A percentile compares a stretch with the other conserved stretches of the same genome.
Conservation (phyloP, 2,888 invertebrate species). For the Tinea pellionella region DNA sequence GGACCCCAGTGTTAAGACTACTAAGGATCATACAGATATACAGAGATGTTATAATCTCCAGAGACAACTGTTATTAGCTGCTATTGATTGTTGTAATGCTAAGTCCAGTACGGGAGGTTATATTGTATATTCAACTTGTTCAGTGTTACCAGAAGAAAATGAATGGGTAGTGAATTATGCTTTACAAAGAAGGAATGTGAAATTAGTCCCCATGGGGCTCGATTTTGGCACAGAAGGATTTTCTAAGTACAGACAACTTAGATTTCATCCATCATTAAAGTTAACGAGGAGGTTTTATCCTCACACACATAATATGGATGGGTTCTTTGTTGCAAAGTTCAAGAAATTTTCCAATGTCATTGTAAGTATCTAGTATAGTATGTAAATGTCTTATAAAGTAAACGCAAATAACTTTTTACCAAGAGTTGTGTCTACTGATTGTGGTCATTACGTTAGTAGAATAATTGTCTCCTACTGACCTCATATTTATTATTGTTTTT, state of each 20-base stretch:
- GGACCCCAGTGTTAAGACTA: slow-evolving; percentile 95
- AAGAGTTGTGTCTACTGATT: no score
- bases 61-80: slow-evolving; percentile 89
- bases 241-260: slow-evolving; percentile 83
- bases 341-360: slow-evolving; percentile 92
- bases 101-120: slow-evolving; percentile 93
- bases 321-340: slow-evolving; percentile 98
- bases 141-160: slow-evolving; percentile 97
- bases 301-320: slow-evolving; percentile 99
- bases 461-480: no score
- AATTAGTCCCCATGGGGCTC: slow-evolving; percentile 91
- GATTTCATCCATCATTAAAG: slow-evolving; percentile 92
- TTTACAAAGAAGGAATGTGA: slow-evolving; percentile 91
- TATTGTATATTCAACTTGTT: slow-evolving; percentile 98
- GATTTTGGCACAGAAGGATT: slow-evolving; percentile 97
- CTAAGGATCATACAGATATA: slow-evolving; percentile 89
- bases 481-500: no score
- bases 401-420: no score
- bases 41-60: slow-evolving; percentile 93
- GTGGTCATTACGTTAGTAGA: no score
- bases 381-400: no score
- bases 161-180: slow-evolving; percentile 98
- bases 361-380: slow-evolving; percentile 38
- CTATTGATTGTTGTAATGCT: slow-evolving; percentile 96
- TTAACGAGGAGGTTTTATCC: slow-evolving; percentile 94